A percentile compares a stretch with the other conserved stretches of the same genome.
Evolutionary conservation across 2,888 invertebrate genomes (phyloP).

Genomic region (Synanthedon tipuliformis): DNA sequence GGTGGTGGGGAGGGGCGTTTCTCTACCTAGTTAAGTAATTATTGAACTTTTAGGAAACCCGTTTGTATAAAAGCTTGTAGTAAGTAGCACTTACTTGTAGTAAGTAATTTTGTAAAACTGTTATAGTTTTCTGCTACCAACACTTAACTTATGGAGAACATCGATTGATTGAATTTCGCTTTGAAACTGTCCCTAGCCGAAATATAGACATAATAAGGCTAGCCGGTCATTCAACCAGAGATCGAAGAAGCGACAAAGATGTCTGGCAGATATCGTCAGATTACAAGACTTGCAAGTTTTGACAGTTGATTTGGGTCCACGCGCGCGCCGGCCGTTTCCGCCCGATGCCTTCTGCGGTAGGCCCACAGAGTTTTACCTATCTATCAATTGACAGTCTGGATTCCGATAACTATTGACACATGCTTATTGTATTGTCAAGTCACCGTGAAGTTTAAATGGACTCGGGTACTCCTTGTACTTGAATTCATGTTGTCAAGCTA

Average conservation of each 20-base stretch:
- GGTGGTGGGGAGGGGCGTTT: no score
- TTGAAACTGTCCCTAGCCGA: not conserved
- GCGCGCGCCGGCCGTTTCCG: constrained; percentile 46
- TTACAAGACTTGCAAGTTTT: constrained; percentile 42
- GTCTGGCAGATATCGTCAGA: constrained; percentile 48
- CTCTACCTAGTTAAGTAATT: no score
- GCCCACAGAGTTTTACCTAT: not conserved
- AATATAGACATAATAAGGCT: not conserved
- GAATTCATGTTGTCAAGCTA: not conserved
- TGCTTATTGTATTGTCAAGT: constrained; percentile 8
- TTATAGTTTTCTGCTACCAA: no score
- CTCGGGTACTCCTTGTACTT: not conserved
- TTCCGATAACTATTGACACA: constrained; percentile 41
- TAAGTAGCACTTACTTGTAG: no score
- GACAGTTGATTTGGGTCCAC: constrained; percentile 65
- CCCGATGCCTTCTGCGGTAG: not conserved
- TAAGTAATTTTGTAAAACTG: no score
- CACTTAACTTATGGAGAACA: no score
- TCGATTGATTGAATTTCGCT: not conserved
- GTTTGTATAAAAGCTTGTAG: no score
- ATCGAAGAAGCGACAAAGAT: constrained; percentile 55
- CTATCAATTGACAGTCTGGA: constrained; percentile 1
- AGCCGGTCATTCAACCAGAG: constrained; percentile 13
- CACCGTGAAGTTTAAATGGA: constrained; percentile 3
- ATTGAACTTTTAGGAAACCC: no score